Evolutionary conservation across 1,140 invertebrate genomes (phyloP).

Genomic region (Trialeurodes vaporariorum): DNA sequence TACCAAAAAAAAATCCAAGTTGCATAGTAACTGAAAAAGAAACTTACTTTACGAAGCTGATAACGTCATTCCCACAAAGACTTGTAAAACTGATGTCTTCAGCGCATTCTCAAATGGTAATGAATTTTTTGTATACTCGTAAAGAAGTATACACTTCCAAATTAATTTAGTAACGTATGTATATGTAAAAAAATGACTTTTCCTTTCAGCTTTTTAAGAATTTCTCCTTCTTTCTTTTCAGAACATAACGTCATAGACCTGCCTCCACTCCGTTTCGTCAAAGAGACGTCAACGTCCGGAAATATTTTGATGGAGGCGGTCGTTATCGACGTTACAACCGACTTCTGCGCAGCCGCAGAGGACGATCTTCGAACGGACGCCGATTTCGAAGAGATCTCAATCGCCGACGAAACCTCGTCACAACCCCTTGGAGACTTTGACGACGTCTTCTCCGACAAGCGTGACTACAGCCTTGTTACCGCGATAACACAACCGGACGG

Average conservation of each 20-base stretch:
- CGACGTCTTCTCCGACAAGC: constrained; percentile 22
- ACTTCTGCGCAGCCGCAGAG: constrained; percentile 60
- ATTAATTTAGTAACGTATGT: no score
- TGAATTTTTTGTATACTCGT: no score
- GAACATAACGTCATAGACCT: constrained; percentile 77
- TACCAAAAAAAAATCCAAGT: no score
- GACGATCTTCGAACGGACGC: constrained; percentile 72
- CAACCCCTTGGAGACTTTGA: background rate
- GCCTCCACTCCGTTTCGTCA: constrained; percentile 75
- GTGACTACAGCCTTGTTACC: constrained; percentile 28
- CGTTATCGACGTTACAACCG: constrained; percentile 71
- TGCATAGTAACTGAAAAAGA: no score
- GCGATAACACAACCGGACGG: constrained; percentile 1
- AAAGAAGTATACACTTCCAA: no score
- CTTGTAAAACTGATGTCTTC: no score
- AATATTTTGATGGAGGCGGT: constrained; percentile 81
- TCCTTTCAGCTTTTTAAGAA: no score
- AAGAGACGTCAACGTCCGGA: constrained; percentile 75
- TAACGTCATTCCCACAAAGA: no score
- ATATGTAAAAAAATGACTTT: no score
- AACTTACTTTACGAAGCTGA: no score
- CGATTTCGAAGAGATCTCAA: constrained; percentile 66
- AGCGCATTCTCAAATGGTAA: no score
- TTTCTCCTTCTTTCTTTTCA: no score
- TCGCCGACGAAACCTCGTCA: constrained; percentile 11